These are phyloP conservation scores for Drosophila antonietae DNA, from an alignment of 2,888 invertebrate species.

Conservation along the genomic window DNA sequence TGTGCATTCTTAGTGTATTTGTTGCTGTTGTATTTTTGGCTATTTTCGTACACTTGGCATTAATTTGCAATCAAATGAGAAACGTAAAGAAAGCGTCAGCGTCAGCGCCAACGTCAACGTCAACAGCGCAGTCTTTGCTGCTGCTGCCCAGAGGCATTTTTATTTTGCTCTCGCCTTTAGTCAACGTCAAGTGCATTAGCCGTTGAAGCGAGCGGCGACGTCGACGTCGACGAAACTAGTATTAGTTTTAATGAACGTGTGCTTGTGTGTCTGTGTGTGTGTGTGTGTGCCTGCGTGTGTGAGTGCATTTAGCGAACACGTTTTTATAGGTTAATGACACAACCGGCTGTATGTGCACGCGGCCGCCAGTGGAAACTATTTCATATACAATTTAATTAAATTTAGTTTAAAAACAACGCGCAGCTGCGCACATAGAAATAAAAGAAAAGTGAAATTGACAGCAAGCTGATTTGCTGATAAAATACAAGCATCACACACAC, in stretches of 20 bases:
- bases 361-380: conserved; percentile 51
- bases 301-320: conserved; percentile 68
- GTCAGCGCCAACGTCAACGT: neutral
- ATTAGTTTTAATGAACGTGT: conserved; percentile 26
- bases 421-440: conserved; percentile 36
- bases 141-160: conserved; percentile 9
- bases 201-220: conserved; percentile 9
- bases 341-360: conserved; percentile 42
- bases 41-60: conserved; percentile 71
- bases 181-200: conserved; percentile 56
- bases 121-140: conserved; percentile 10
- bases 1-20: conserved; percentile 44
- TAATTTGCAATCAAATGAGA: conserved; percentile 63
- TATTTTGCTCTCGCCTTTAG: conserved; percentile 10
- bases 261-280: conserved; percentile 9
- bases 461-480: conserved; percentile 29
- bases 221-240: conserved; percentile 13
- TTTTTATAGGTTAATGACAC: conserved; percentile 84
- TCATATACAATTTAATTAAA: conserved; percentile 28
- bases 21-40: conserved; percentile 45
- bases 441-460: conserved; percentile 58
- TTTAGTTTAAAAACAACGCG: conserved; percentile 24
- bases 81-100: conserved; percentile 53
- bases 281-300: conserved; percentile 20
- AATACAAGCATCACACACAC: neutral